These are phyloP conservation scores for Zaprionus gabonicus DNA, from an alignment of 1,140 invertebrate genomes.

Conservation along the genomic window DNA sequence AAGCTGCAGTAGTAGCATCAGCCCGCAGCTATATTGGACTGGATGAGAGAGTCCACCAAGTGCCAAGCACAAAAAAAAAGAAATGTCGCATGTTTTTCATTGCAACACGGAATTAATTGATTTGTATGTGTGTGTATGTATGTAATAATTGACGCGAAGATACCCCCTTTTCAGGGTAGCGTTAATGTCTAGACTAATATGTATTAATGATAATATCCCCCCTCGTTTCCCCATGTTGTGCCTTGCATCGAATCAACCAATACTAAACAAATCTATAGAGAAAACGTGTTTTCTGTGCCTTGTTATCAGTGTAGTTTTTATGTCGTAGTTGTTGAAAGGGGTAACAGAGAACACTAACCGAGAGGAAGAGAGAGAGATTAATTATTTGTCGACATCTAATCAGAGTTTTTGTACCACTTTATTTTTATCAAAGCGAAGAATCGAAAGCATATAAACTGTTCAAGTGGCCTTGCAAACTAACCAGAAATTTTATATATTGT, in stretches of 20 bases:
- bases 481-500: constrained; percentile 74
- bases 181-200: constrained; percentile 57
- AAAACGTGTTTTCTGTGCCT: constrained; percentile 37
- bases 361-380: constrained; percentile 15
- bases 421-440: constrained; percentile 9
- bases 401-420: constrained; percentile 43
- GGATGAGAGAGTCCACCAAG: constrained; percentile 25
- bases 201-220: constrained; percentile 34
- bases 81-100: constrained; percentile 60
- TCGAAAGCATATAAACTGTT: constrained; percentile 11
- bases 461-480: constrained; percentile 59
- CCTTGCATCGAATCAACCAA: constrained; percentile 36
- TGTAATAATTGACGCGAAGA: constrained; percentile 25
- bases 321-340: constrained; percentile 24
- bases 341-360: not conserved
- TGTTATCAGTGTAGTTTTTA: constrained; percentile 41
- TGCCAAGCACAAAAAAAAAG: constrained; percentile 69
- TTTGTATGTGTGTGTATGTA: constrained; percentile 41
- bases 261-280: constrained; percentile 26
- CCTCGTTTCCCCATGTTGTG: constrained; percentile 31
- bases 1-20: constrained; percentile 19
- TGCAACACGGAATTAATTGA: constrained; percentile 47
- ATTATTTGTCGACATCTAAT: constrained; percentile 36
- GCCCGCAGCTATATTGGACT: not conserved
- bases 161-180: constrained; percentile 10